phyloP scores from a whole-genome alignment of 2,888 invertebrate species.

The Zygogramma bicolorata region DNA sequence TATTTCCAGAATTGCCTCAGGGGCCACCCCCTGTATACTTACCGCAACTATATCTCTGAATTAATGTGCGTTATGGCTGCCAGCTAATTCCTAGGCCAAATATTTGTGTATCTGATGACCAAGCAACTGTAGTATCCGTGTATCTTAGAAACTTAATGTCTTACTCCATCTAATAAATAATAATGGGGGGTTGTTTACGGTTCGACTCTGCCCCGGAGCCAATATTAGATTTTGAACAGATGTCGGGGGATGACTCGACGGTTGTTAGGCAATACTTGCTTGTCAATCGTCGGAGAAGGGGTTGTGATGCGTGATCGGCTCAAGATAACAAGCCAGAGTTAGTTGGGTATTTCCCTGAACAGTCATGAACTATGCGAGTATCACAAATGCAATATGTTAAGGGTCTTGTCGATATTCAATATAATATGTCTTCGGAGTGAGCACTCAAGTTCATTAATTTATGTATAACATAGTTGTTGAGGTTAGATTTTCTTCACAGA shows the following conservation, averaged over 20 bases:
- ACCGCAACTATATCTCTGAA: background rate
- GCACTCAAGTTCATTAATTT: no score
- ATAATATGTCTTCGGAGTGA: no score
- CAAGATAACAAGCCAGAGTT: no score
- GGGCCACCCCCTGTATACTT: background rate
- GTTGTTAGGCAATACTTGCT: background rate
- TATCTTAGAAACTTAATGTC: constrained; percentile 33
- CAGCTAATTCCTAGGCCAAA: background rate
- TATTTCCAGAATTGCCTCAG: background rate
- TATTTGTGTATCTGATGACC: constrained; percentile 7
- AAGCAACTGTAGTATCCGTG: constrained; percentile 19
- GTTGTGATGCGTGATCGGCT: no score
- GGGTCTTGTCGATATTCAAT: no score
- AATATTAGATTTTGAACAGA: constrained; percentile 13
- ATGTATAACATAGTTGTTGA: no score
- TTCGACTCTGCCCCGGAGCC: constrained; percentile 24
- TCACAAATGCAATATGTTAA: no score
- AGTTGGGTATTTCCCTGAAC: no score
- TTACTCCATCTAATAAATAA: constrained; percentile 40
- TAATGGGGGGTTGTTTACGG: constrained; percentile 34
- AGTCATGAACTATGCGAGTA: no score
- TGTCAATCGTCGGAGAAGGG: background rate
- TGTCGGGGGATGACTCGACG: background rate
- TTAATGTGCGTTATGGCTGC: background rate
- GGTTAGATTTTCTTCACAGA: no score